These are phyloP conservation scores for Pyrocephalus nanus DNA, from an alignment of 2,797 vertebrate species.

Conservation along the genomic window DNA sequence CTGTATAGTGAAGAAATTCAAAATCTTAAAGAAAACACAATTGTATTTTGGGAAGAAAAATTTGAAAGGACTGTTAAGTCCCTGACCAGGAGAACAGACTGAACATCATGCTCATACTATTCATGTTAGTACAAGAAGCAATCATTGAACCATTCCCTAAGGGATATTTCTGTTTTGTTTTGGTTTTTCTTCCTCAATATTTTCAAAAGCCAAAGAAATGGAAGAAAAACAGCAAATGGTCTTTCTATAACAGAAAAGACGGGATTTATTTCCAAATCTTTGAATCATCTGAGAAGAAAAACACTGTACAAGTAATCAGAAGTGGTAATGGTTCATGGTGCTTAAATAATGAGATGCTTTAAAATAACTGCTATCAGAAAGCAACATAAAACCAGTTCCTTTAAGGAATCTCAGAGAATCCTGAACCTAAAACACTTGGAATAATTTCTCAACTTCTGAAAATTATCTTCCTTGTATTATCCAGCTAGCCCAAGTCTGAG, in stretches of 20 bases:
- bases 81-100: background rate
- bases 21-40: background rate
- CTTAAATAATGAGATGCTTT: slow-evolving; percentile 8
- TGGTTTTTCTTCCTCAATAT: background rate
- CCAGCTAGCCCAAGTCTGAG: background rate
- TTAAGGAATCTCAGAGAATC: background rate
- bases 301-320: background rate
- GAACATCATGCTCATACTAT: background rate
- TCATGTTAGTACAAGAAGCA: background rate
- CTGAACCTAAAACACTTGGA: background rate
- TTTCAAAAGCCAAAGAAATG: slow-evolving; percentile 13
- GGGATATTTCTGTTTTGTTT: background rate
- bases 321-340: background rate
- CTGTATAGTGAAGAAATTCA: background rate
- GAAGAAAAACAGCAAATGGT: slow-evolving; percentile 22
- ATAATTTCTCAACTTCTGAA: background rate
- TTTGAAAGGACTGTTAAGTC: background rate
- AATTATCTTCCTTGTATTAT: background rate
- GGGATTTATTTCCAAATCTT: background rate
- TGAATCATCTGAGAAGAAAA: slow-evolving; percentile 13
- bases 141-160: background rate
- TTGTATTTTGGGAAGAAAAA: background rate
- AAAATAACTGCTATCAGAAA: background rate
- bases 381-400: background rate
- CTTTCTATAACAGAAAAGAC: background rate